Conservation (phyloP, 2,888 invertebrate species). For the Pyrocoelia pectoralis region DNA sequence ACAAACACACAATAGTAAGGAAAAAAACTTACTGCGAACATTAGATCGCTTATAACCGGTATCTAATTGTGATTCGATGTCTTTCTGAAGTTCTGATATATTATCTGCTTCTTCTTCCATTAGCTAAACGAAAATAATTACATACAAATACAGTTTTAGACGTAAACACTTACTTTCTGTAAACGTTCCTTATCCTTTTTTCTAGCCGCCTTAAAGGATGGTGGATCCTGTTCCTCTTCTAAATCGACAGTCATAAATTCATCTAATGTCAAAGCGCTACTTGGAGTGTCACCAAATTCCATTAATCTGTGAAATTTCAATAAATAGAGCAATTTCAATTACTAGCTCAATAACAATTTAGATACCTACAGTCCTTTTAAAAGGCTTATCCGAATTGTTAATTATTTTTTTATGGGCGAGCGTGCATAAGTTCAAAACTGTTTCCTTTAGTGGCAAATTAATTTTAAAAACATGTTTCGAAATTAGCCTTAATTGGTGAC, state of each 20-base stretch:
- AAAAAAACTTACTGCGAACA: slow-evolving; percentile 13
- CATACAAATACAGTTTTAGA: background rate
- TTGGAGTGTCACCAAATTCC: slow-evolving; percentile 97
- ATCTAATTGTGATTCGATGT: slow-evolving; percentile 86
- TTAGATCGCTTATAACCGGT: slow-evolving; percentile 62
- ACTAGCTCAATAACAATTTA: background rate
- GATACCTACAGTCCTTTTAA: too few relatives aligned
- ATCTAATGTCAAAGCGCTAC: slow-evolving; percentile 91
- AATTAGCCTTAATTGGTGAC: too few relatives aligned
- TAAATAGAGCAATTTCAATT: background rate
- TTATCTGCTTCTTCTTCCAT: slow-evolving; percentile 70
- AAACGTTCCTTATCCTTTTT: slow-evolving; percentile 87
- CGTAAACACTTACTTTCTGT: slow-evolving; percentile 68
- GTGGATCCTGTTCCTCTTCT: slow-evolving; percentile 96
- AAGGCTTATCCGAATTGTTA: too few relatives aligned
- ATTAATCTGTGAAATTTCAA: slow-evolving; percentile 73
- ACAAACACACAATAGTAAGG: too few relatives aligned
- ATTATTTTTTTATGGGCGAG: too few relatives aligned
- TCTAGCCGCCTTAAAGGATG: slow-evolving; percentile 90
- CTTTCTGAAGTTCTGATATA: slow-evolving; percentile 80
- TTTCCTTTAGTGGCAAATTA: too few relatives aligned
- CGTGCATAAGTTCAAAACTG: too few relatives aligned
- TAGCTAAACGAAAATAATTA: slow-evolving; percentile 39
- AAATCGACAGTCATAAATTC: slow-evolving; percentile 97
- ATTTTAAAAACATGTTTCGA: too few relatives aligned